Conservation (phyloP, 2,888 invertebrate species). For the Branchellion lobata region DNA sequence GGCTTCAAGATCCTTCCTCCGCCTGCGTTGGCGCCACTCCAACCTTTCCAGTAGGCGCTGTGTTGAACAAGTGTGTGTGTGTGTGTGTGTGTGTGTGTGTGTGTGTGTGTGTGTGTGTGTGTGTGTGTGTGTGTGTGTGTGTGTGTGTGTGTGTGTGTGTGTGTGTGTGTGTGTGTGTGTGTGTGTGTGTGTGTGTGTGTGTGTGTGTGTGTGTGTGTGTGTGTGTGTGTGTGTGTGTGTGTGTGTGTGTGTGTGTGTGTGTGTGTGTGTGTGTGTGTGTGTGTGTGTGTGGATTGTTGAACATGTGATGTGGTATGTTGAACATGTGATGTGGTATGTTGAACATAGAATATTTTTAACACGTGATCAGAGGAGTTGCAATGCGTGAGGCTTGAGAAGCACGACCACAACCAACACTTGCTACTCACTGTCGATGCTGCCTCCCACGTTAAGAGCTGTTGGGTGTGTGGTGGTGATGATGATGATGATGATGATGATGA, state of each 20-base stretch:
- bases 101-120: constrained; percentile 29
- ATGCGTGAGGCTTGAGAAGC: no score
- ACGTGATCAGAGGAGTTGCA: no score
- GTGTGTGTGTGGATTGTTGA: background rate
- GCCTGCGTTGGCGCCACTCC: no score
- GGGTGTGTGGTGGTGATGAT: background rate
- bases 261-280: constrained; percentile 28
- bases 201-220: constrained; percentile 18
- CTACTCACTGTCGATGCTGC: background rate
- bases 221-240: constrained; percentile 18
- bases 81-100: constrained; percentile 29
- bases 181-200: constrained; percentile 18
- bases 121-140: constrained; percentile 29
- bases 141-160: constrained; percentile 18
- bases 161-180: constrained; percentile 18
- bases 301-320: no score
- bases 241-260: constrained; percentile 15
- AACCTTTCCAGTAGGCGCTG: no score
- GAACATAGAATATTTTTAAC: no score
- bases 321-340: no score
- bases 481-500: constrained; percentile 25
- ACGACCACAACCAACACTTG: no score
- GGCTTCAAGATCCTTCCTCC: no score
- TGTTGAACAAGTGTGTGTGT: constrained; percentile 55
- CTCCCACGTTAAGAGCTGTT: background rate